Base-by-base conservation (phyloP, 2,797 vertebrate genomes). In the Danio aesculapii region DNA sequence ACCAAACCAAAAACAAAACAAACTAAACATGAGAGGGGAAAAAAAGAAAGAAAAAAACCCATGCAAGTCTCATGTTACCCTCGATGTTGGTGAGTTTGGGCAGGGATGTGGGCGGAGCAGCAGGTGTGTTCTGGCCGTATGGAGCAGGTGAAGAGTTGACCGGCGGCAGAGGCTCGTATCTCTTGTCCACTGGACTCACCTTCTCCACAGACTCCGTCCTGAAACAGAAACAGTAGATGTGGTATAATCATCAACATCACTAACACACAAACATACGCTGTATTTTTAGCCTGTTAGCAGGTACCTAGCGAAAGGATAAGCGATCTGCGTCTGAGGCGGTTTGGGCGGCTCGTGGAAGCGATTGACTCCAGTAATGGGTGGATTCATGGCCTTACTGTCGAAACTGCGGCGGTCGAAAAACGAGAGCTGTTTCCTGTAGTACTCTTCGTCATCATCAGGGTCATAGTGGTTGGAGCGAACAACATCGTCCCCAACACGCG, bases 381-480 rank as follows among this genome's bases (percentile, higher is more conserved):
- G 96, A 0, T 90, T 85, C 62, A 95, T 90, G 30, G 96, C 93
- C 88, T 99, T 99, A 81, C 91, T 96, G 71, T 99, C 98, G 57
- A 98, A 98, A 89, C 94, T 97, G 67, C 98, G 95, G 16, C 97
- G 96, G 82, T 99, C 97, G 50, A 99, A 99, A 90, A 96, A 99
- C 0, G 98, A 99, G 85, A 99, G 93, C 91, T 99, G 98, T 84
- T 99, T 99, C 69, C 97, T 95, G 75, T 99, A 99, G 81, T 97
- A 98, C 64, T 99, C 98, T 84, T 99, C 98, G 16, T 99, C 98
- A 61, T 99, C 98, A 57, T 99, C 97, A 0, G 95, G 96, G 83
- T 98, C 96, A 0, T 98, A 98, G 85, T 97, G 97, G 87, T 98
- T 98, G 59, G 96, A 90, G 49, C 96, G 97, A 58, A 95, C 90